Conservation (phyloP, 2,113 vertebrate species). For the Macroglossus sobrinus region DNA sequence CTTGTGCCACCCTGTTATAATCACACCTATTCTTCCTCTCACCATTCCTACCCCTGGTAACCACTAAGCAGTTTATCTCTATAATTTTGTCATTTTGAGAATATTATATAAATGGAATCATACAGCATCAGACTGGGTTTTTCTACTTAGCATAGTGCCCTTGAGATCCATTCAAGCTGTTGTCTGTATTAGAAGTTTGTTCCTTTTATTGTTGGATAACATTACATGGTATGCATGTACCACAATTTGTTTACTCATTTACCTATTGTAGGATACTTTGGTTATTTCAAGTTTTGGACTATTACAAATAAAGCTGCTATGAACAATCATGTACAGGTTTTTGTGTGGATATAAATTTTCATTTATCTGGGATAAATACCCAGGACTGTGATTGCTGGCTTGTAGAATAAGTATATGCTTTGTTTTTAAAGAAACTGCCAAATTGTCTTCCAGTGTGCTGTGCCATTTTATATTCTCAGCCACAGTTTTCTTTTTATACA, state of each 20-base stretch:
- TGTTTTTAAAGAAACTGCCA: slow-evolving; percentile 48
- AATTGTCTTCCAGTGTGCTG: slow-evolving; percentile 43
- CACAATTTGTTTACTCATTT: not conserved
- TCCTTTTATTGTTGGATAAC: not conserved
- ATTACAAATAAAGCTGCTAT: not conserved
- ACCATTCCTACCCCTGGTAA: not conserved
- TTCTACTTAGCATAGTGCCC: not conserved
- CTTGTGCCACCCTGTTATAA: not conserved
- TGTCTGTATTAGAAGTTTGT: not conserved
- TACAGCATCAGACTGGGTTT: not conserved
- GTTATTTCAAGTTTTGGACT: not conserved
- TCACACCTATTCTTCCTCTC: not conserved
- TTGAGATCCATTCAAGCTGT: not conserved
- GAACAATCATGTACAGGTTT: slow-evolving; percentile 36
- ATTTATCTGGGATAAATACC: slow-evolving; percentile 58
- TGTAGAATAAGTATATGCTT: slow-evolving; percentile 45
- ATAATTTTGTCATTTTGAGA: not conserved
- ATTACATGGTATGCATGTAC: not conserved
- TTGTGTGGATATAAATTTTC: slow-evolving; percentile 45
- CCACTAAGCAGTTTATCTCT: not conserved
- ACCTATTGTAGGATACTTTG: not conserved
- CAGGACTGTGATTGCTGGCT: not conserved
- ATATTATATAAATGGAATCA: not conserved
- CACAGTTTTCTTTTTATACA: slow-evolving; percentile 58
- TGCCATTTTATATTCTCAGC: slow-evolving; percentile 53